Evolutionary conservation across 1,140 invertebrate genomes (phyloP), one percentile per base, ranked within the genome.

Genomic region (Anthonomus grandis): DNA sequence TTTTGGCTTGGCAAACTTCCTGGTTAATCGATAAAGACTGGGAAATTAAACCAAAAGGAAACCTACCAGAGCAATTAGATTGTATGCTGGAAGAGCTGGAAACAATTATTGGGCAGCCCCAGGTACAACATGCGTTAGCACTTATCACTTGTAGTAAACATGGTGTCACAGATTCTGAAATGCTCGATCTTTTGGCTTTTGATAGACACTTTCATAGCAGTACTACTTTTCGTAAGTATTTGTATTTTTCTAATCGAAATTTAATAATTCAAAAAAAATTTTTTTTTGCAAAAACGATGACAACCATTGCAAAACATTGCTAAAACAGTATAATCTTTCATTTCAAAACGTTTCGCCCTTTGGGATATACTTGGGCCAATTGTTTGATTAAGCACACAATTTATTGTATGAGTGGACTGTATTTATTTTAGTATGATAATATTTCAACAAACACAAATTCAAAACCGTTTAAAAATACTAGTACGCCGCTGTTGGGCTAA

Each of bases 151-250:
- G 83, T 4, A 79, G 86, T 4, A 79, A 85, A 31, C 79, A 83
- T 64, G 87, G 89, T 0, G 72, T 90, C n/a, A 81, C 82, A 10
- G 83, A 86, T 64, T 83, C 82, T 4, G 89, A 90, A 74, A 82
- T 89, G 70, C 71, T 89, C 58, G 87, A 90, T 71, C 72, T 90
- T 13, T 64, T 90, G 22, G 84, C 86, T 1, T 78, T 83, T 55
- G 84, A 88, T 69, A 78, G 83, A n/a, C 76, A 76, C 44, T 87
- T 88, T 46, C 82, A 86, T 66, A 84, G 80, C 55, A 76, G 77
- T 45, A 79, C 78, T 41, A 84, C 83, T 58, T 81, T 84, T 70
- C 72, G 83, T 85, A 70, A 79, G 52, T 25, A 45, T 22, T 4
- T 21, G 17, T n/a, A n/a, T n/a, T n/a, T n/a, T 31, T n/a, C 27